Conservation (phyloP, 2,888 invertebrate species). For the Ferrisia virgata region DNA sequence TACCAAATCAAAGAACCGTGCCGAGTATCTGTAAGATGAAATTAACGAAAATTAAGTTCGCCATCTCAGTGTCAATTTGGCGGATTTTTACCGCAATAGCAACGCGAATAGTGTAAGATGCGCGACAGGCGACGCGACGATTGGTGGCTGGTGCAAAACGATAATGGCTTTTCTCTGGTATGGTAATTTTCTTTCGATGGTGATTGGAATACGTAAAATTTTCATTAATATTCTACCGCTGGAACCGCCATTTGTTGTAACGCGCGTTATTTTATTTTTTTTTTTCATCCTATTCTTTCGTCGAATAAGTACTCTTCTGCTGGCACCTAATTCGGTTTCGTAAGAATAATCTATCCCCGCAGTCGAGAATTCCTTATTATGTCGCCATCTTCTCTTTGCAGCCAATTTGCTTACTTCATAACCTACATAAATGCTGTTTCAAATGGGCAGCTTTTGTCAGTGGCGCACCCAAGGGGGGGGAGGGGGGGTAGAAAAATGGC, state of each 20-base stretch:
- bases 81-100: not conserved
- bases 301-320: too few species aligned
- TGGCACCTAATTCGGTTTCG: too few species aligned
- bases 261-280: not conserved
- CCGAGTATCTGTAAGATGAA: not conserved
- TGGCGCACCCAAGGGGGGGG: too few species aligned
- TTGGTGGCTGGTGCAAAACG: not conserved
- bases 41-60: not conserved
- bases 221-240: not conserved
- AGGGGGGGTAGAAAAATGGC: too few species aligned
- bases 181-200: not conserved
- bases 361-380: too few species aligned
- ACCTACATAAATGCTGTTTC: too few species aligned
- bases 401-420: too few species aligned
- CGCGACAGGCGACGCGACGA: not conserved
- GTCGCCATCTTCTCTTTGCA: too few species aligned
- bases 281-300: too few species aligned
- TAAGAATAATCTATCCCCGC: too few species aligned
- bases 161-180: not conserved
- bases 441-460: too few species aligned
- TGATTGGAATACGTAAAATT: conserved; percentile 17
- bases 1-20: not conserved
- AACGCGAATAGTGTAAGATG: not conserved
- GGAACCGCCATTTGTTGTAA: not conserved
- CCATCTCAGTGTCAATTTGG: not conserved